Conservation (phyloP, 1,140 invertebrate species). For the Musca vetustissima region DNA sequence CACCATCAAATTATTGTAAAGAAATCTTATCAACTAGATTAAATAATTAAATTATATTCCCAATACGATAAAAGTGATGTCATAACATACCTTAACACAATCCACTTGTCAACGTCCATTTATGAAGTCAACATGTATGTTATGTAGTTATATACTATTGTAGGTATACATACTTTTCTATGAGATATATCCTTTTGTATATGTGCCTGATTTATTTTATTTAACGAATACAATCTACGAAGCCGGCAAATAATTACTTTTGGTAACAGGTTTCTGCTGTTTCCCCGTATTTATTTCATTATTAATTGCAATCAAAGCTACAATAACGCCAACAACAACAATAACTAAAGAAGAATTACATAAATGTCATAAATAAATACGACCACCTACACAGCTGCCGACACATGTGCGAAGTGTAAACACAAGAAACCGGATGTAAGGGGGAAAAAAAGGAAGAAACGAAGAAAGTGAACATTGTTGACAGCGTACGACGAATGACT, state of each 20-base stretch:
- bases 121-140: too few species aligned
- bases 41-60: too few species aligned
- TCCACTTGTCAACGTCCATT: too few species aligned
- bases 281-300: slow-evolving; percentile 10
- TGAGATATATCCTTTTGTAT: too few species aligned
- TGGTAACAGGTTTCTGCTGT: slow-evolving; percentile 16
- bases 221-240: too few species aligned
- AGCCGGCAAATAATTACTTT: slow-evolving; percentile 13
- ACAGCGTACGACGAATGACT: background rate
- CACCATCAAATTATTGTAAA: too few species aligned
- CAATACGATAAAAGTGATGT: too few species aligned
- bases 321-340: slow-evolving; percentile 3
- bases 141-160: too few species aligned
- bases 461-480: background rate
- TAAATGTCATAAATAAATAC: slow-evolving; percentile 17
- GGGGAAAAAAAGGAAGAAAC: background rate
- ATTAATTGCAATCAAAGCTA: slow-evolving; percentile 5
- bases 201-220: too few species aligned
- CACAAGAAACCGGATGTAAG: background rate
- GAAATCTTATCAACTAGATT: too few species aligned
- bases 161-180: too few species aligned
- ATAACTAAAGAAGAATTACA: background rate
- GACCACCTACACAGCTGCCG: background rate
- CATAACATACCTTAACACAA: too few species aligned
- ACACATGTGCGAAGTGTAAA: background rate